A percentile compares a stretch with the other conserved stretches of the same genome.
phyloP scores from a whole-genome alignment of 2,888 invertebrate genomes.

The Chrysolina oricalcia region DNA sequence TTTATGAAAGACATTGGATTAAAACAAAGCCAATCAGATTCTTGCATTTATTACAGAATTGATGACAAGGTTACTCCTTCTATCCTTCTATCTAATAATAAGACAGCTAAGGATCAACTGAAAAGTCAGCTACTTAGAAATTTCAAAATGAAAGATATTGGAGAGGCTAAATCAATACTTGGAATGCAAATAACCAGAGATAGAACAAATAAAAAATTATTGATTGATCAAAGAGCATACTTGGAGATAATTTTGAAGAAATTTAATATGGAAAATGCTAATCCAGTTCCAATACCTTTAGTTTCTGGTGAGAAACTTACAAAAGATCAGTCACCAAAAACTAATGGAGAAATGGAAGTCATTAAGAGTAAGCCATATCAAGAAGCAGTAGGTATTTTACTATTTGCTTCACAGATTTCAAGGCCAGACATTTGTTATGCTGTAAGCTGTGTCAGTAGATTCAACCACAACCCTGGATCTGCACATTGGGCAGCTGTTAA shows the following conservation, averaged over 20 bases:
- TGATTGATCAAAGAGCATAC: slow-evolving; percentile 23
- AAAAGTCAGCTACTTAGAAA: slow-evolving; percentile 10
- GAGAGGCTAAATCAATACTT: too few species aligned
- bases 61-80: background rate
- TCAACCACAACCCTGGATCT: slow-evolving; percentile 24
- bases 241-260: slow-evolving; percentile 21
- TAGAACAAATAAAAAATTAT: slow-evolving; percentile 25
- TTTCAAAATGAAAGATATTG: slow-evolving; percentile 40
- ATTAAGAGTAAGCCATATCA: slow-evolving; percentile 31
- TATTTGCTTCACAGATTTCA: slow-evolving; percentile 31
- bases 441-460: slow-evolving; percentile 29
- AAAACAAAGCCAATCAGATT: background rate
- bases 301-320: slow-evolving; percentile 30
- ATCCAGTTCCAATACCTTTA: slow-evolving; percentile 34
- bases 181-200: slow-evolving; percentile 40
- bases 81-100: slow-evolving; percentile 24
- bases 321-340: slow-evolving; percentile 22
- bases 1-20: slow-evolving; percentile 14
- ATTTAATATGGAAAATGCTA: slow-evolving; percentile 27
- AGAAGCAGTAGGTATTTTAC: slow-evolving; percentile 40
- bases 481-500: slow-evolving; percentile 35
- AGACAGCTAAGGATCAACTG: background rate
- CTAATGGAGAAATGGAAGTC: background rate
- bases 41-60: slow-evolving; percentile 20
- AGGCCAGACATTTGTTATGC: slow-evolving; percentile 38